Base-by-base conservation (phyloP, 2,888 invertebrate genomes). In the Ormyrus rosae region DNA sequence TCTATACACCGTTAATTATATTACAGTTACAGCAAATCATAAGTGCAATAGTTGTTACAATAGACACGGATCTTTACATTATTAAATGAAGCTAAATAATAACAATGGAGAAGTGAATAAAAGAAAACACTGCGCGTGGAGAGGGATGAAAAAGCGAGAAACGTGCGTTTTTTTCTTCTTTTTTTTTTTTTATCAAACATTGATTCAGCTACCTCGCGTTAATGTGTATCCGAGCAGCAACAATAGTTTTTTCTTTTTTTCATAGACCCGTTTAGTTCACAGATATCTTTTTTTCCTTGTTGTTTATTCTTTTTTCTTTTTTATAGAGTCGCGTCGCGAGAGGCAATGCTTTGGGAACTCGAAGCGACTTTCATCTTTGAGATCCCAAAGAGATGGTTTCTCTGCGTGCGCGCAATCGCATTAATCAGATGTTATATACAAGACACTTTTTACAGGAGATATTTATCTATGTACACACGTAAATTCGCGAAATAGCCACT, bases 1-100 rank as follows among this genome's bases (percentile, higher is more conserved):
- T 86, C 83, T 83, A 84, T 84, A 78, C 83, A 83, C 85, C 82
- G 84, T 85, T 85, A 84, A 83, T 84, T 85, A 84, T 84, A 84
- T 84, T 84, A 84, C 83, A 85, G 84, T 84, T 85, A 85, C 83
- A 85, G 87, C 86, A 89, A 89, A 88, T 89, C 90, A 90, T 86
- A 90, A 90, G 90, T 90, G 90, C 90, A 90, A 90, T 90, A 90
- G 90, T 89, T 89, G 86, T 88, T 87, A 90, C 90, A 90, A 90
- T 90, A 90, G 89, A 89, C 86, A 86, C 84, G 85, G 86, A 84
- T 83, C 67, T 82, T 83, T 78, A 84, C 82, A 84, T 72, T 70
- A 78, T 78, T 81, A 77, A 77, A 81, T 56, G 75, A 77, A 78
- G 63, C 71, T 46, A 56, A 67, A 75, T 45, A 60, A 75, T 58